Evolutionary conservation across 2,888 invertebrate species (phyloP).

Genomic region (Agonopterix heracliana): DNA sequence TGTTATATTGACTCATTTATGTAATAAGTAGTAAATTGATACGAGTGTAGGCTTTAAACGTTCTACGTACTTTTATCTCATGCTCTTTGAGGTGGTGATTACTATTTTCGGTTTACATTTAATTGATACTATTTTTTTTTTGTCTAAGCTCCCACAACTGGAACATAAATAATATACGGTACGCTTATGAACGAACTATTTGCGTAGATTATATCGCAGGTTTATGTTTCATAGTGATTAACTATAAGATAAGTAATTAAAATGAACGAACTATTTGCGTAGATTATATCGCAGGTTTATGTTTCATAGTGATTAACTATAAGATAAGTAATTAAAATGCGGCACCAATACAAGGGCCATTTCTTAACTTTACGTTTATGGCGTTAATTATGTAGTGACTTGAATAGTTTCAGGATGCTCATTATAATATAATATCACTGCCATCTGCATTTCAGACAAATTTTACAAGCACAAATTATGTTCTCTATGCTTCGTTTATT

Average conservation of each 20-base stretch:
- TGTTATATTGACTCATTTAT: constrained; percentile 15
- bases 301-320: constrained; percentile 28
- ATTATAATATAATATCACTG: constrained; percentile 52
- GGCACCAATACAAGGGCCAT: constrained; percentile 2
- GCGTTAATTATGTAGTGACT: constrained; percentile 29
- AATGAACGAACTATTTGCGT: constrained; percentile 32
- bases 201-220: constrained; percentile 24
- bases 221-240: constrained; percentile 22
- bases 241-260: no score
- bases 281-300: constrained; percentile 23
- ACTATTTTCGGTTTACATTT: constrained; percentile 13
- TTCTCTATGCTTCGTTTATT: not conserved
- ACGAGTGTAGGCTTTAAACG: constrained; percentile 12
- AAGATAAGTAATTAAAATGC: constrained; percentile 9
- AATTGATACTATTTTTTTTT: constrained; percentile 21
- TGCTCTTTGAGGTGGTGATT: constrained; percentile 16
- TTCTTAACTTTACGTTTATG: constrained; percentile 7
- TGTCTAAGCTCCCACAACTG: constrained; percentile 45
- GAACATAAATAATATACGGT: constrained; percentile 34
- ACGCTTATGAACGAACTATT: constrained; percentile 44
- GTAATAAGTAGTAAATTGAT: constrained; percentile 20
- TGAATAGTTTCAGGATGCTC: constrained; percentile 60
- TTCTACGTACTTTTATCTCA: not conserved
- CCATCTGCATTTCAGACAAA: constrained; percentile 31
- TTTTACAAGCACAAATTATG: no score